Evolutionary conservation across 2,888 invertebrate species (phyloP).

Genomic region (Colletes collaris): DNA sequence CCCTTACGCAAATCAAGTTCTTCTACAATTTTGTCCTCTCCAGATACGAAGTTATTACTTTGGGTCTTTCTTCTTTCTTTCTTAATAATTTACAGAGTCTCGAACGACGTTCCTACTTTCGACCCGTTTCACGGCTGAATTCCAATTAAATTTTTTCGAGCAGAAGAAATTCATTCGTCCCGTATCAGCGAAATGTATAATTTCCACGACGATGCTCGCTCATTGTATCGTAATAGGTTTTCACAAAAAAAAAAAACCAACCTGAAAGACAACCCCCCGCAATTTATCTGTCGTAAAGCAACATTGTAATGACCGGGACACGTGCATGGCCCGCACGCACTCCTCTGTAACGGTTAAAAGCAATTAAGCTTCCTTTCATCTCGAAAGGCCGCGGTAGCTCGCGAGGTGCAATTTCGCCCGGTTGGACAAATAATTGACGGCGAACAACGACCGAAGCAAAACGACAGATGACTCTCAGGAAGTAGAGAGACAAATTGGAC

Average conservation of each 20-base stretch:
- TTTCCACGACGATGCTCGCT: conserved; percentile 19
- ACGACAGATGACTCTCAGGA: conserved; percentile 59
- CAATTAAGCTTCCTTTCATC: conserved; percentile 65
- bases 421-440: conserved; percentile 65
- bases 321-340: conserved; percentile 41
- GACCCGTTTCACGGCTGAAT: conserved; percentile 7
- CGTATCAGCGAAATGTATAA: background rate
- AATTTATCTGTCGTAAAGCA: conserved; percentile 60
- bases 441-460: conserved; percentile 38
- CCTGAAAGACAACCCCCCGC: conserved; percentile 37
- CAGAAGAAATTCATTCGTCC: conserved; percentile 6
- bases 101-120: no score
- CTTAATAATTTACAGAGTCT: no score
- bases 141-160: background rate
- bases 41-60: no score
- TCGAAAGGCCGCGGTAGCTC: conserved; percentile 48
- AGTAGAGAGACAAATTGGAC: conserved; percentile 60
- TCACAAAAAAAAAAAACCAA: conserved; percentile 34
- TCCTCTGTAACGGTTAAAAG: conserved; percentile 62
- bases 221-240: conserved; percentile 35
- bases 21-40: no score
- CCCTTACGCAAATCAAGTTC: no score
- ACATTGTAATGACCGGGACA: conserved; percentile 48
- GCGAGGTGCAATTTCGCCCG: conserved; percentile 61
- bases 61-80: no score